These are phyloP conservation scores for Thereva unica DNA, from an alignment of 2,888 invertebrate species.

Conservation along the genomic window DNA sequence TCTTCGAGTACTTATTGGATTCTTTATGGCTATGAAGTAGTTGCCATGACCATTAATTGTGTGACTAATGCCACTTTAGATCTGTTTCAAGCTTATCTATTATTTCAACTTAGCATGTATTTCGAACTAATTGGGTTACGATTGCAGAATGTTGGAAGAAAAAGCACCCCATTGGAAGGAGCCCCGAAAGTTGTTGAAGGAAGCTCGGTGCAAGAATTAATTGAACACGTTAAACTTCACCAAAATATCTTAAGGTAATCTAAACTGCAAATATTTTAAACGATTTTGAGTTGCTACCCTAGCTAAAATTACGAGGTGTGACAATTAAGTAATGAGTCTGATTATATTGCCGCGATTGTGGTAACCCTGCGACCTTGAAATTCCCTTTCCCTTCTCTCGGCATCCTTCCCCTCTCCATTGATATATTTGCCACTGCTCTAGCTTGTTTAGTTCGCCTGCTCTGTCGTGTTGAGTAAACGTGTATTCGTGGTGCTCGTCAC, in stretches of 20 bases:
- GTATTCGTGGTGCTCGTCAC: too few species aligned
- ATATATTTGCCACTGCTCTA: too few species aligned
- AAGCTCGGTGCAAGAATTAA: neutral
- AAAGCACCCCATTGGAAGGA: neutral
- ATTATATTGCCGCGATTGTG: too few species aligned
- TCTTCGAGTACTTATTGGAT: constrained; percentile 43
- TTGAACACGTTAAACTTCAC: constrained; percentile 11
- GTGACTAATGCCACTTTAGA: constrained; percentile 48
- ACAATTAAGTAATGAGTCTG: too few species aligned
- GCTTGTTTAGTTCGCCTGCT: too few species aligned
- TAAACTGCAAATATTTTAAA: neutral
- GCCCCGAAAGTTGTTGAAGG: too few species aligned
- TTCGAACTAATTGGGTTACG: constrained; percentile 48
- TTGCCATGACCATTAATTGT: constrained; percentile 46
- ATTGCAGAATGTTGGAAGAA: constrained; percentile 32
- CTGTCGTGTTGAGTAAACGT: too few species aligned
- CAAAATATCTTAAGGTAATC: constrained; percentile 7
- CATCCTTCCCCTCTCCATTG: too few species aligned
- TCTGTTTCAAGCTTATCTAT: constrained; percentile 48
- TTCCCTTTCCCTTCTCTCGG: too few species aligned
- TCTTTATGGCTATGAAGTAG: constrained; percentile 48
- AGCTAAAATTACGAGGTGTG: neutral
- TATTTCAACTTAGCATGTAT: constrained; percentile 49
- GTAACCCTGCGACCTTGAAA: too few species aligned
- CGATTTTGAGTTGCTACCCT: neutral